A percentile compares a stretch with the other conserved stretches of the same genome.
phyloP scores from a whole-genome alignment of 1,140 invertebrate genomes.

The Argopecten irradians region DNA sequence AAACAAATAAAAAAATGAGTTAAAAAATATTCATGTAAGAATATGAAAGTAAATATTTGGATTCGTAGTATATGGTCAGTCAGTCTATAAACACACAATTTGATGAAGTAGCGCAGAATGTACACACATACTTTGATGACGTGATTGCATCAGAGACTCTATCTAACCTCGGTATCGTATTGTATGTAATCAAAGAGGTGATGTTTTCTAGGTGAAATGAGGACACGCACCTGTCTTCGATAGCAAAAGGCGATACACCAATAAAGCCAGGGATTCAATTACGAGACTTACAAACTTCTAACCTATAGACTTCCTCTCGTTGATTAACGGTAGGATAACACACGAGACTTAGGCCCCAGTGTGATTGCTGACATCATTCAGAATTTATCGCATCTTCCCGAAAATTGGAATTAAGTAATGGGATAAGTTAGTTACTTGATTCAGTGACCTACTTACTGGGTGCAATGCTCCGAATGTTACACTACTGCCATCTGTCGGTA shows the following conservation, averaged over 20 bases:
- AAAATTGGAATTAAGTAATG: not conserved
- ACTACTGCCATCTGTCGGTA: not conserved
- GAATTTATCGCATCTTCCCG: not conserved
- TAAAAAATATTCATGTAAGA: too few relatives aligned
- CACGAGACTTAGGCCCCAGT: not conserved
- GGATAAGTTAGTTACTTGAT: not conserved
- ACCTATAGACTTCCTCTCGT: not conserved
- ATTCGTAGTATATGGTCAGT: too few relatives aligned
- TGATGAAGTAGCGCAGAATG: too few relatives aligned
- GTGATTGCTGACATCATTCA: not conserved
- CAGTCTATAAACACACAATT: not conserved
- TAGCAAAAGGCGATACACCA: not conserved
- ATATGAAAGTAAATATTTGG: too few relatives aligned
- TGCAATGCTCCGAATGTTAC: not conserved
- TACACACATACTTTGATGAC: too few relatives aligned
- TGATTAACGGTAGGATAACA: not conserved
- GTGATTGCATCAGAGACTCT: too few relatives aligned
- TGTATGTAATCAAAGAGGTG: not conserved
- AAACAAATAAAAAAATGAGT: too few relatives aligned
- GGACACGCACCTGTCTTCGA: not conserved
- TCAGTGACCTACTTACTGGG: not conserved
- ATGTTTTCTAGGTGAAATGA: not conserved
- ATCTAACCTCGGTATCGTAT: too few relatives aligned
- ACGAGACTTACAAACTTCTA: not conserved
- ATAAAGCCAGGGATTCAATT: not conserved